Percentiles rank a stretch among this genome's conserved stretches.
phyloP scores from a whole-genome alignment of 1,140 invertebrate species.

The Cyrtorhinus lividipennis region DNA sequence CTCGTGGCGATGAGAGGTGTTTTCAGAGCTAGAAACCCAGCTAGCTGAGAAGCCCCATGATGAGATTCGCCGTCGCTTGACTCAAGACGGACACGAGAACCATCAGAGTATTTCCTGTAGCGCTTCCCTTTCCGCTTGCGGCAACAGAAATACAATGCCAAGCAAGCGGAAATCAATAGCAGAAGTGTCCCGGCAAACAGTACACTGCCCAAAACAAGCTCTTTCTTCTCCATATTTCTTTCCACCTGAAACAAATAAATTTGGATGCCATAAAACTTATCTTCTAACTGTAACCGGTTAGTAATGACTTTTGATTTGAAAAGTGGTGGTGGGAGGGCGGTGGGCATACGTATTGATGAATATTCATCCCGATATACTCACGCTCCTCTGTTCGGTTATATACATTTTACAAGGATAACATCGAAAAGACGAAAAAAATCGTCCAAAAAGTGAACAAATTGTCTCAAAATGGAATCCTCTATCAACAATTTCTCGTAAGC shows the following conservation, averaged over 20 bases:
- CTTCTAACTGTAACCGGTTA: too few species aligned
- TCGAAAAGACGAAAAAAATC: too few species aligned
- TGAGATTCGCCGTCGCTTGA: conserved; percentile 24
- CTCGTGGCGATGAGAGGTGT: conserved; percentile 57
- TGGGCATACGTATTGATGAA: too few species aligned
- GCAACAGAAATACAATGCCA: conserved; percentile 33
- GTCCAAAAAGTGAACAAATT: too few species aligned
- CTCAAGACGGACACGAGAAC: conserved; percentile 21
- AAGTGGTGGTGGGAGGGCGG: too few species aligned
- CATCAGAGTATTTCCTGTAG: conserved; percentile 18
- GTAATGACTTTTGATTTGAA: too few species aligned
- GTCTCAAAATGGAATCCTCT: too few species aligned
- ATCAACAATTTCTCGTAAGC: too few species aligned
- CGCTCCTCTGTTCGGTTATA: too few species aligned
- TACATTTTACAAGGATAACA: too few species aligned
- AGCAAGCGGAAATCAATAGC: conserved; percentile 32
- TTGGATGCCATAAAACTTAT: too few species aligned
- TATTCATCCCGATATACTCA: too few species aligned
- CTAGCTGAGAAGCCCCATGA: conserved; percentile 29
- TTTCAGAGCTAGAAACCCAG: conserved; percentile 60
- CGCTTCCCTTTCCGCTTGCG: conserved; percentile 30
- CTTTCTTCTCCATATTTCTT: conserved; percentile 33
- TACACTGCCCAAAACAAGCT: conserved; percentile 35
- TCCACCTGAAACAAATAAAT: conserved; percentile 4
- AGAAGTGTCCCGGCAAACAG: conserved; percentile 34